These are phyloP conservation scores for Anarsia innoxiella DNA, from an alignment of 2,888 invertebrate genomes.

Conservation along the genomic window DNA sequence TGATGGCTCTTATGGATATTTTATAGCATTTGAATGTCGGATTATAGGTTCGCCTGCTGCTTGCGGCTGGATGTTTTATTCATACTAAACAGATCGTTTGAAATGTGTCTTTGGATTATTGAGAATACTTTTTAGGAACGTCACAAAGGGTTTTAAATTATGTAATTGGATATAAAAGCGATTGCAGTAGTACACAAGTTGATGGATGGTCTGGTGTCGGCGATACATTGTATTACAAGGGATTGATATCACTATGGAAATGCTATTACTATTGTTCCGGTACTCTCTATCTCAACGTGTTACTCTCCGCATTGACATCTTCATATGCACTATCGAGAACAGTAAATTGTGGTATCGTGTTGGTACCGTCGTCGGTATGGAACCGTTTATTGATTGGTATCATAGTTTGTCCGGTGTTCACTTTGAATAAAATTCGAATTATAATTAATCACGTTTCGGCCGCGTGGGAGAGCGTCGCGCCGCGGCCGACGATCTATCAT, in stretches of 20 bases:
- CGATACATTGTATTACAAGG: slow-evolving; percentile 39
- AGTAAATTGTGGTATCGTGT: slow-evolving; percentile 73
- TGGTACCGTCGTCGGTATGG: slow-evolving; percentile 69
- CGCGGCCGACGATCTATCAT: slow-evolving; percentile 69
- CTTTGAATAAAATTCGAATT: slow-evolving; percentile 76
- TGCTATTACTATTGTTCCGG: slow-evolving; percentile 58
- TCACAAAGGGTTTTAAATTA: no score
- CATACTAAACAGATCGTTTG: slow-evolving; percentile 36
- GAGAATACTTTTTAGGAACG: slow-evolving; percentile 4
- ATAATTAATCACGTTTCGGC: slow-evolving; percentile 71
- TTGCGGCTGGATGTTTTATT: slow-evolving; percentile 37
- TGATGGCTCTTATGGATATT: slow-evolving; percentile 37
- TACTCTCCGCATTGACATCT: slow-evolving; percentile 64
- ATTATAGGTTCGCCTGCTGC: slow-evolving; percentile 30
- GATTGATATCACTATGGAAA: slow-evolving; percentile 51
- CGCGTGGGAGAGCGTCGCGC: slow-evolving; percentile 72
- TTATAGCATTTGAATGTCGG: slow-evolving; percentile 32
- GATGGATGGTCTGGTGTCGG: slow-evolving; percentile 31
- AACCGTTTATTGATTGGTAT: slow-evolving; percentile 76
- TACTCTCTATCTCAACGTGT: slow-evolving; percentile 50
- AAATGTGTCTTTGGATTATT: slow-evolving; percentile 22
- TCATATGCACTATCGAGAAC: slow-evolving; percentile 64
- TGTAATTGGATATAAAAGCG: slow-evolving; percentile 6
- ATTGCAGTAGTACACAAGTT: slow-evolving; percentile 18
- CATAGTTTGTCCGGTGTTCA: slow-evolving; percentile 73